Conservation (phyloP, 2,113 vertebrate genomes). For the Electrona antarctica region DNA sequence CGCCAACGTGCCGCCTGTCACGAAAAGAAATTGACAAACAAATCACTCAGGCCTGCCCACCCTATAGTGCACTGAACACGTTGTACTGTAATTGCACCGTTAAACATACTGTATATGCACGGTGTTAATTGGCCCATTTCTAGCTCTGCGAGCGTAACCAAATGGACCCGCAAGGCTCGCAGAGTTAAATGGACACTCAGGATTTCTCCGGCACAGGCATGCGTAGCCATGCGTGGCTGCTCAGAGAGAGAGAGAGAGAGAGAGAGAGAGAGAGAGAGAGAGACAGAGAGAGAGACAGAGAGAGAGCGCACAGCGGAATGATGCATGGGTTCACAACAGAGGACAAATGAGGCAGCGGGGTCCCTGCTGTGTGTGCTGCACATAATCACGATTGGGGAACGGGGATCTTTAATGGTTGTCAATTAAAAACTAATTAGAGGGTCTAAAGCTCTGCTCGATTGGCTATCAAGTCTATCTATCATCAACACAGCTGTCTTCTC, state of each 20-base stretch:
- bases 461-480: conserved; percentile 74
- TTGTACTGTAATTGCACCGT: background rate
- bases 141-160: no score
- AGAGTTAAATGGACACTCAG: no score
- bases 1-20: background rate
- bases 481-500: conserved; percentile 54
- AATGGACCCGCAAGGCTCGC: no score
- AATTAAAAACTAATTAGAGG: conserved; percentile 78
- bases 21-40: conserved; percentile 6
- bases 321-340: conserved; percentile 13
- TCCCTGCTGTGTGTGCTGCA: conserved; percentile 50
- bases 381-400: conserved; percentile 67
- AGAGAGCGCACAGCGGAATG: no score
- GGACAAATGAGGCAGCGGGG: conserved; percentile 33
- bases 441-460: conserved; percentile 69
- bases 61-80: no score
- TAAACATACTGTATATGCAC: no score
- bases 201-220: no score
- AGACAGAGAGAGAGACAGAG: no score
- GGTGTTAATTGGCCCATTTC: no score
- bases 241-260: background rate
- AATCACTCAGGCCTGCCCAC: conserved; percentile 25
- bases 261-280: no score
- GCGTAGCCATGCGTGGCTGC: no score
- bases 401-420: conserved; percentile 74